Percentiles rank a stretch among this genome's conserved stretches.
These are phyloP conservation scores for Stigmatopora nigra DNA, from an alignment of 2,113 vertebrate species.

Conservation along the genomic window DNA sequence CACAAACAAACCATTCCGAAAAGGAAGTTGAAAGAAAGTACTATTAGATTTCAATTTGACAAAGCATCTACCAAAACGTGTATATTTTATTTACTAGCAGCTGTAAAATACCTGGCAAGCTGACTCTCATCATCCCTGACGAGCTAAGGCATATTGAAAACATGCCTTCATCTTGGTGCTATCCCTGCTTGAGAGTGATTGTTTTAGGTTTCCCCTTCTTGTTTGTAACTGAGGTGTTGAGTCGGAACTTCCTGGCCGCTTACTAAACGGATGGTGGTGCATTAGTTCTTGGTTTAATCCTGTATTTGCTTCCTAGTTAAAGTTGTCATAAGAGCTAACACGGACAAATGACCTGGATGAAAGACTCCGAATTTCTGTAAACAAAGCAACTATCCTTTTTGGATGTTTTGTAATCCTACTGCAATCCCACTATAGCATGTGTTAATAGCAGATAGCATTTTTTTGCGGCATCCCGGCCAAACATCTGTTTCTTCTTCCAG, in stretches of 20 bases:
- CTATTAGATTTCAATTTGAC: conserved; percentile 15
- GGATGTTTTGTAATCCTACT: conserved; percentile 12
- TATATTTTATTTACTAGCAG: conserved; percentile 24
- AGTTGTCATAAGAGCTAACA: conserved; percentile 41
- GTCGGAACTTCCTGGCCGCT: conserved; percentile 27
- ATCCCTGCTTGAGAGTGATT: conserved; percentile 45
- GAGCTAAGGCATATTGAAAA: conserved; percentile 41
- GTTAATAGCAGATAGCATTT: conserved; percentile 12
- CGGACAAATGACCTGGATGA: conserved; percentile 41
- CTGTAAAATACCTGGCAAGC: conserved; percentile 12
- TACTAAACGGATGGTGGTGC: conserved; percentile 30
- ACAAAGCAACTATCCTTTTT: background rate
- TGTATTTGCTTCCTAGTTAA: conserved; percentile 51
- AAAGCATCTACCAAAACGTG: conserved; percentile 25
- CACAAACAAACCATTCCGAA: background rate
- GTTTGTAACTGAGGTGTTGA: conserved; percentile 45
- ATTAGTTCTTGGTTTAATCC: conserved; percentile 46
- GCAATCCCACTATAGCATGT: no score
- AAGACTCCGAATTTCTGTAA: conserved; percentile 5
- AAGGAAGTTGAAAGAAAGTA: background rate
- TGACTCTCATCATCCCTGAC: conserved; percentile 32
- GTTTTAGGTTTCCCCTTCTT: conserved; percentile 38
- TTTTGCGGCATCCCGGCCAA: conserved; percentile 3
- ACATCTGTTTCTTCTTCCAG: conserved; percentile 33
- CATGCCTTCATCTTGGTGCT: conserved; percentile 34